Evolutionary conservation across 2,113 vertebrate genomes (phyloP).

Genomic region (Theristicus caerulescens): DNA sequence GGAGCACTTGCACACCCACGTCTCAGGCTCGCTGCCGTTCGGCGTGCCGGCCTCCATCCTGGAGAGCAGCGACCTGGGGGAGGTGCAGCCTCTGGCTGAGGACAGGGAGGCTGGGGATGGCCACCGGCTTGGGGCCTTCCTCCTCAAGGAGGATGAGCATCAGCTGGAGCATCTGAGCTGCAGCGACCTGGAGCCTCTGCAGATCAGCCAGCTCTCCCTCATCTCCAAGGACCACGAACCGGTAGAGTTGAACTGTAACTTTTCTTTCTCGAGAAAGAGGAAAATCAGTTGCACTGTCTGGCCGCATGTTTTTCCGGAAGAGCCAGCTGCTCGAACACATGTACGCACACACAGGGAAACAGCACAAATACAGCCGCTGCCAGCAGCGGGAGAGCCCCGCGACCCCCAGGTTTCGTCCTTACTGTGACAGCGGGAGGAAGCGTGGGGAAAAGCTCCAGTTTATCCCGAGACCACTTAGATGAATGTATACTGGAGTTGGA

Average conservation of each 20-base stretch:
- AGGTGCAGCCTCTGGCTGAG: conserved; percentile 75
- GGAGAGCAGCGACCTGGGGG: conserved; percentile 81
- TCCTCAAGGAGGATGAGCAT: conserved; percentile 68
- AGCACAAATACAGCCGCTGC: conserved; percentile 82
- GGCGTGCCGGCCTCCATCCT: conserved; percentile 79
- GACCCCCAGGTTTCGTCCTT: conserved; percentile 80
- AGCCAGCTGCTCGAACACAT: conserved; percentile 94
- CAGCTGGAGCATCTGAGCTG: conserved; percentile 70
- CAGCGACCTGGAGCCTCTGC: conserved; percentile 80
- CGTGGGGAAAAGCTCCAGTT: conserved; percentile 66
- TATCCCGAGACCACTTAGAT: conserved; percentile 84
- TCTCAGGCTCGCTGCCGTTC: conserved; percentile 79
- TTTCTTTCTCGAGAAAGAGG: conserved; percentile 87
- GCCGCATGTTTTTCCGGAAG: conserved; percentile 86
- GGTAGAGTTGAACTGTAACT: conserved; percentile 83
- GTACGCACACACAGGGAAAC: conserved; percentile 89
- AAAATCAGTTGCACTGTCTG: conserved; percentile 90
- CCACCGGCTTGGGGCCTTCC: conserved; percentile 66
- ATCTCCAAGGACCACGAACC: conserved; percentile 83
- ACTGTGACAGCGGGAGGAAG: conserved; percentile 76
- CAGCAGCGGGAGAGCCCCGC: conserved; percentile 79
- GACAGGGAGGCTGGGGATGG: conserved; percentile 58
- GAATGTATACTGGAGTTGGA: conserved; percentile 88
- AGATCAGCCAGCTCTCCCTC: conserved; percentile 83
- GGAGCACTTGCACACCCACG: conserved; percentile 90